Conservation (phyloP, 2,888 invertebrate species). For the Papilio gigon region DNA sequence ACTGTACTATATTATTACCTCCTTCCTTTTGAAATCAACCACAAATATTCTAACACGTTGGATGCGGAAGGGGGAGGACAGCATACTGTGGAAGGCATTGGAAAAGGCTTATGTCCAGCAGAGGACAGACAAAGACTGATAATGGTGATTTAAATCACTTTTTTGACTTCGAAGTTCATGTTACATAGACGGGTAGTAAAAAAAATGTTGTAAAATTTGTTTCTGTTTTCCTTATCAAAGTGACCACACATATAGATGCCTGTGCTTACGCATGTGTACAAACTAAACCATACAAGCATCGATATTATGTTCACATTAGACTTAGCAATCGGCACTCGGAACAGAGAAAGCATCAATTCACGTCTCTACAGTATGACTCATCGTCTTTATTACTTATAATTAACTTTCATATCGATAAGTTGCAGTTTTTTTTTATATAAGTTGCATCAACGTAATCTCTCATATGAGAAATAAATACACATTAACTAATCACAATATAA, state of each 20-base stretch:
- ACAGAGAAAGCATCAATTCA: constrained; percentile 2
- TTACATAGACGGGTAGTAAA: no score
- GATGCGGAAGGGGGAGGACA: no score
- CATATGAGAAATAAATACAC: neutral
- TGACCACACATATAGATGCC: no score
- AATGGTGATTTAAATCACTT: no score
- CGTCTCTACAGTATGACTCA: constrained; percentile 2
- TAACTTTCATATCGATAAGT: constrained; percentile 13
- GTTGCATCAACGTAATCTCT: neutral
- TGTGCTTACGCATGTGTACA: no score
- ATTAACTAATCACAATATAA: neutral
- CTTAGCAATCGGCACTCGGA: neutral
- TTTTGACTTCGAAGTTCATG: no score
- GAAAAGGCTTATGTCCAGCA: no score
- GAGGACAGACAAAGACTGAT: no score
- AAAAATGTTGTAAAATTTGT: no score
- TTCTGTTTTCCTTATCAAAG: no score
- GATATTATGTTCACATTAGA: neutral
- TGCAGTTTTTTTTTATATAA: neutral
- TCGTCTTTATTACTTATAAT: neutral
- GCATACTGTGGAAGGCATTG: no score
- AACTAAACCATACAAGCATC: no score
- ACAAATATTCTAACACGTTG: neutral
- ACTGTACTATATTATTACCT: neutral
- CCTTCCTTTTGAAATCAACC: neutral